phyloP scores from a whole-genome alignment of 1,140 invertebrate species.

The Aphelenchoides fujianensis region DNA sequence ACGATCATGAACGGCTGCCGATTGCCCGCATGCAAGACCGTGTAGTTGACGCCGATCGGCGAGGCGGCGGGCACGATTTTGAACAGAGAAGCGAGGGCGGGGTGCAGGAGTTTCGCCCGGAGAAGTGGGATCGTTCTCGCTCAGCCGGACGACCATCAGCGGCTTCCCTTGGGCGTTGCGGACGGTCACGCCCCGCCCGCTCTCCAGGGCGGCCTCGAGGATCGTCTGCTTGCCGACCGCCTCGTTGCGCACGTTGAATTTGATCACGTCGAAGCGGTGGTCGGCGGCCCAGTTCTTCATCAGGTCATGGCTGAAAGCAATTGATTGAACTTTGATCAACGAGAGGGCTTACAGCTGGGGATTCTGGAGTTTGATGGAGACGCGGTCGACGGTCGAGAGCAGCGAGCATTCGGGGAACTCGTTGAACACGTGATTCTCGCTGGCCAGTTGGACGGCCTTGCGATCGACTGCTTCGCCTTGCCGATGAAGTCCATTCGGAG shows the following conservation, averaged over 20 bases:
- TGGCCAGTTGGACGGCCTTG: conserved; percentile 49
- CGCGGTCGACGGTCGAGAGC: conserved; percentile 27
- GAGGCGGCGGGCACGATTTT: conserved; percentile 31
- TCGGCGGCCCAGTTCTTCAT: conserved; percentile 19
- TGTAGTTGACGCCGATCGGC: neutral
- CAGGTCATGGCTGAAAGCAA: conserved; percentile 27
- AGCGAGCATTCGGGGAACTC: conserved; percentile 50
- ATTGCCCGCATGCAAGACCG: conserved; percentile 3
- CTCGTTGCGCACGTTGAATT: conserved; percentile 39
- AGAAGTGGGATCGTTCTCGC: conserved; percentile 31
- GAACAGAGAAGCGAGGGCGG: conserved; percentile 42
- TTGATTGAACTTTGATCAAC: neutral
- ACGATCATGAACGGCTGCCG: conserved; percentile 29
- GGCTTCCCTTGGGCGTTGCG: conserved; percentile 41
- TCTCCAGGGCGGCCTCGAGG: conserved; percentile 33
- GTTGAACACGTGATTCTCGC: conserved; percentile 43
- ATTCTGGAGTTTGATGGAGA: conserved; percentile 48
- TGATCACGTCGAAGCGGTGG: conserved; percentile 30
- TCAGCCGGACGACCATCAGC: conserved; percentile 41
- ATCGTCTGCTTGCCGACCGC: conserved; percentile 35
- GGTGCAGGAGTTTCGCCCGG: conserved; percentile 49
- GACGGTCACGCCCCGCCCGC: conserved; percentile 32
- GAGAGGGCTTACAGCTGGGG: conserved; percentile 29
- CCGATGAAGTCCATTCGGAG: conserved; percentile 33
- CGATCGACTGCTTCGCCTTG: conserved; percentile 35